phyloP scores from a whole-genome alignment of 35 echinoderm and acorn worm species.

The Lytechinus pictus region DNA sequence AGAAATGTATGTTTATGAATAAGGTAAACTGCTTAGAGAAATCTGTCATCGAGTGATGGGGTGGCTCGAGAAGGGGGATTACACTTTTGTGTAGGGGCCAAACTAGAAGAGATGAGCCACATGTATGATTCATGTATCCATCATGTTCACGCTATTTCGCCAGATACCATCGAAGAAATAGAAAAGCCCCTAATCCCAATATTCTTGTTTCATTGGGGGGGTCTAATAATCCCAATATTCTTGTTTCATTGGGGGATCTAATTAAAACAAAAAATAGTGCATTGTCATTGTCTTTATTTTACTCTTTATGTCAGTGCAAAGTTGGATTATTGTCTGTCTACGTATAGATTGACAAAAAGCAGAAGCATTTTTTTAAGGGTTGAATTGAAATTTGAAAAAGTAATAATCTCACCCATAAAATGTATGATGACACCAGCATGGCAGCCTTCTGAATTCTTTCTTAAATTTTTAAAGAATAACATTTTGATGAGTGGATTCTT shows the following conservation, averaged over 20 bases:
- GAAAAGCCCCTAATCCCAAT: background rate
- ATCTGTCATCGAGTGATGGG: background rate
- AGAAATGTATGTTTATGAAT: constrained; percentile 20
- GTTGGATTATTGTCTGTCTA: background rate
- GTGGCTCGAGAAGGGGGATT: background rate
- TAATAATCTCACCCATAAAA: no score
- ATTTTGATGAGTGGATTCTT: background rate
- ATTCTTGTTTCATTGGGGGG: background rate
- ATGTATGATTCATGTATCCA: background rate
- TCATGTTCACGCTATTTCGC: background rate
- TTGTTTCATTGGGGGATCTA: background rate
- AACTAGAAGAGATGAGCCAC: background rate
- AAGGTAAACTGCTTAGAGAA: background rate
- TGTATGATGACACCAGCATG: no score
- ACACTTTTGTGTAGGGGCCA: background rate
- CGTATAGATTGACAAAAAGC: background rate
- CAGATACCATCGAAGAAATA: background rate
- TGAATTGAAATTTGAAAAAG: no score
- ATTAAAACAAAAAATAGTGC: background rate
- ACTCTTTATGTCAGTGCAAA: background rate
- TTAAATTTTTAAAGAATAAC: background rate
- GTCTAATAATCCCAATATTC: background rate
- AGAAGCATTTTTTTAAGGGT: background rate
- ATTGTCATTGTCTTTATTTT: background rate
- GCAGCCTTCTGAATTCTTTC: background rate